Evolutionary conservation across 2,888 invertebrate species (phyloP), one percentile per base, ranked within the genome.

Genomic region (Rugalucina vietnamica): DNA sequence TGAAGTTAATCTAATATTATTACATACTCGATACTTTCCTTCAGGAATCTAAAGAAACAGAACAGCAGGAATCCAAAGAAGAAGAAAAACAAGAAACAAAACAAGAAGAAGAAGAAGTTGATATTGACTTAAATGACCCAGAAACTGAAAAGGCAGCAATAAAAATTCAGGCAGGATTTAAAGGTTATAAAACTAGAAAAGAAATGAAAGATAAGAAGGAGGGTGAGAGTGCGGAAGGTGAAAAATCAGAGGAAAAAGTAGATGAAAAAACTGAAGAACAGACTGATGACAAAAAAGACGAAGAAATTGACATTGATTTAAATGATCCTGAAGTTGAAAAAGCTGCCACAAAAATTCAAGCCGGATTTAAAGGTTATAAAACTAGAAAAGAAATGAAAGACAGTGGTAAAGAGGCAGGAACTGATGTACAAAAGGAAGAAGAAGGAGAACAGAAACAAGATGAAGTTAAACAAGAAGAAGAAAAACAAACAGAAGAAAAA

Each of bases 121-220:
- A 92, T 60, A 91, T 92, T 79, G 92, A 92, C 73, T 84, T 91
- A 76, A 85, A 86, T 72, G 93, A 92, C 76, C 91, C 92, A 10
- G 91, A 92, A 80, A 91, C 91, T n/a, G 91, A 91, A 82, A 87
- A 90, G 85, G 93, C 92, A 70, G 92, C 93, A 24, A 82, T 89
- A 74, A 93, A 92, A 89, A 94, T 94, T 86, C 94, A 94, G 82
- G 92, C 94, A 27, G 90, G 91, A 14, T 94, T 92, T 84, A 90
- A 91, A 76, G 94, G 94, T 32, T 91, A 88, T 83, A 91, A 91
- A 84, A 86, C 91, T 8, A 82, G 93, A n/a, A 91, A 92, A 84
- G 90, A 91, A 74, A 74, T 92, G 32, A 88, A 90, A 60, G 85
- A 79, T 8, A 85, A 88, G 29, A 54, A 74, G 14, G 39, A 21